phyloP scores from a whole-genome alignment of 2,888 invertebrate genomes.

The Ditula angustiorana region DNA sequence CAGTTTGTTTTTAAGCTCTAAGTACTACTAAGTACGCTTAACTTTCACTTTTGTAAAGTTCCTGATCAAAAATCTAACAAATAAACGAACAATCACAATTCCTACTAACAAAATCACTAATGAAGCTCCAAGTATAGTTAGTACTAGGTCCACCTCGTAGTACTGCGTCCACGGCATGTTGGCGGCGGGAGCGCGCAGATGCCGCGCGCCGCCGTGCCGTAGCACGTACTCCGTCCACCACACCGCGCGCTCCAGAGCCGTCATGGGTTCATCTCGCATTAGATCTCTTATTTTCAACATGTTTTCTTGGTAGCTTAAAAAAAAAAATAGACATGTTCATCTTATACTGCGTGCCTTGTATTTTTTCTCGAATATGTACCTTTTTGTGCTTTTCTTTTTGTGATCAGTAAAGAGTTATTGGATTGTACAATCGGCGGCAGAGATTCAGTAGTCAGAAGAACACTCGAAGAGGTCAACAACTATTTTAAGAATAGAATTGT shows the following conservation, averaged over 20 bases:
- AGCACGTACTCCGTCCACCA: conserved; percentile 51
- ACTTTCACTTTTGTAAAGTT: background rate
- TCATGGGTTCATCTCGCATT: conserved; percentile 42
- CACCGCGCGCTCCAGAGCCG: conserved; percentile 46
- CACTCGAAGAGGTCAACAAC: no score
- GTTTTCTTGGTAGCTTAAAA: conserved; percentile 19
- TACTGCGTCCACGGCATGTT: conserved; percentile 24
- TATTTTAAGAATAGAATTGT: no score
- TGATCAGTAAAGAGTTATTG: no score
- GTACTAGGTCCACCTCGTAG: conserved; percentile 43
- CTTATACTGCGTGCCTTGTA: no score
- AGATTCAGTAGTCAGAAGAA: no score
- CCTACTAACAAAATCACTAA: background rate
- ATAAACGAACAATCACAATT: background rate
- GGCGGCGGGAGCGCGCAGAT: conserved; percentile 37
- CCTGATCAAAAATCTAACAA: background rate
- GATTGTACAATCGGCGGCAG: no score
- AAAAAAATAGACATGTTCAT: background rate
- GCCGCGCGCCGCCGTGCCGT: conserved; percentile 49
- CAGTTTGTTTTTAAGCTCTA: no score
- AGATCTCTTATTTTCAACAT: conserved; percentile 6
- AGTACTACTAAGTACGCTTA: background rate
- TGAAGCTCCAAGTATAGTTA: background rate
- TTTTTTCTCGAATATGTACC: no score
- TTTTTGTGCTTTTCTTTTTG: no score